Evolutionary conservation across 1,140 invertebrate species (phyloP), one percentile per base, ranked within the genome.

Genomic region (Drosophila leontia): DNA sequence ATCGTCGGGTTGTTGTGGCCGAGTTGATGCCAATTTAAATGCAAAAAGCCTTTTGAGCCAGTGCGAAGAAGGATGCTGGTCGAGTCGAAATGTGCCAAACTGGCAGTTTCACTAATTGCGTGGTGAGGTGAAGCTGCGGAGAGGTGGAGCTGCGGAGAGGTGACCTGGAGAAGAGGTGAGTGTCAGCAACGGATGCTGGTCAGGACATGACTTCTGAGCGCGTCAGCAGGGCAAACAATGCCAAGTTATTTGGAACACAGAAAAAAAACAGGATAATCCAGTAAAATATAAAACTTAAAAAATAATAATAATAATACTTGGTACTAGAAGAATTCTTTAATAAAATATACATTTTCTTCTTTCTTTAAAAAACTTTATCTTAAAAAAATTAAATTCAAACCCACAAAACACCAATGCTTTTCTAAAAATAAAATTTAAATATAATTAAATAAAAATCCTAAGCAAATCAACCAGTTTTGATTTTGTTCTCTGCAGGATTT

Each of bases 101-200:
- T 69, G 81, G 84, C 80, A 80, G 69, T 81, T 83, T 83, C 56
- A 88, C 80, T 88, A 80, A 87, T 83, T 87, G 67, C 69, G 44
- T 71, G 64, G 65, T 41, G 69, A 50, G 62, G 51, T 53, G 44
- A 53, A 13, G 50, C 50, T 45, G 17, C 17, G 17, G 11, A 45
- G 11, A 45, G 42, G 42, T 44, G 39, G 17, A 29, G 26, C 34
- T 19, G 12, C 11, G 44, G 44, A 29, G 69, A 55, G 51, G 51
- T 53, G 50, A 51, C 1, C 32, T 7, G 8, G 32, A 32, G 32
- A 0, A 7, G 32, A 7, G 34, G 9, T 3, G 34, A 11, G 48
- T 29, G 47, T 29, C 17, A 53, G 15, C 26, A 11, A 64, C 5
- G 26, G 15, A 50, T 63, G 57, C 82, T 37, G 47, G 62, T 26